Base-by-base conservation (phyloP, 1,140 invertebrate species). In the Drosophila orosa region DNA sequence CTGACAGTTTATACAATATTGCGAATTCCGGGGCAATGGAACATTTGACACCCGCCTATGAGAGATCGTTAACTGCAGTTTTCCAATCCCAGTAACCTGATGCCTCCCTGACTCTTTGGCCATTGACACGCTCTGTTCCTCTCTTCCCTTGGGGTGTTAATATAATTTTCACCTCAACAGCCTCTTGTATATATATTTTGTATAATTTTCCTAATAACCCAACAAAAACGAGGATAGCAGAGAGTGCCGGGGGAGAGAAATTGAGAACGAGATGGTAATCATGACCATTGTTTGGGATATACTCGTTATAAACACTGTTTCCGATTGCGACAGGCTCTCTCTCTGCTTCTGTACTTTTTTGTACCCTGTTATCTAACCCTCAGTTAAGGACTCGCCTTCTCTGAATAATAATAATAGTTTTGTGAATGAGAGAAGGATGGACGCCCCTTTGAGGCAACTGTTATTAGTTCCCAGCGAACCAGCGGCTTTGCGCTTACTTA, bases 371-470 rank as follows among this genome's bases (percentile, higher is more conserved):
- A 80, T 87, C 62, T 89, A 83, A 87, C 83, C 83, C 84, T 80
- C 84, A 54, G 52, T 80, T 77, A 83, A 54, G 62, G 68, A 48
- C 44, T 42, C 52, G 47, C 42, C 68, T 61, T 35, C 47, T 37
- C 35, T 31, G 65, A 40, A 48, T 58, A 47, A 56, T 55, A 40
- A 35, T 63, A 50, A 74, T 47, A 55, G 25, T 50, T 35, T 35
- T 62, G 25, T 25, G 19, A 35, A 52, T 35, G 29, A 35, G 31
- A 35, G 33, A n/a, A 45, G 40, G 60, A 52, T 9, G 19, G 50
- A 74, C 83, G 83, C 75, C 82, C 80, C 76, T 89, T 87, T 79
- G 69, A 86, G 83, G 83, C 58, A 82, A 87, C 84, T 83, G 83
- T 87, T 87, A 89, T 87, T 89, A 89, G 83, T 87, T 87, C 83